Evolutionary conservation across 2,113 vertebrate species (phyloP), one percentile per base, ranked within the genome.

Genomic region (Oostethus manadensis): DNA sequence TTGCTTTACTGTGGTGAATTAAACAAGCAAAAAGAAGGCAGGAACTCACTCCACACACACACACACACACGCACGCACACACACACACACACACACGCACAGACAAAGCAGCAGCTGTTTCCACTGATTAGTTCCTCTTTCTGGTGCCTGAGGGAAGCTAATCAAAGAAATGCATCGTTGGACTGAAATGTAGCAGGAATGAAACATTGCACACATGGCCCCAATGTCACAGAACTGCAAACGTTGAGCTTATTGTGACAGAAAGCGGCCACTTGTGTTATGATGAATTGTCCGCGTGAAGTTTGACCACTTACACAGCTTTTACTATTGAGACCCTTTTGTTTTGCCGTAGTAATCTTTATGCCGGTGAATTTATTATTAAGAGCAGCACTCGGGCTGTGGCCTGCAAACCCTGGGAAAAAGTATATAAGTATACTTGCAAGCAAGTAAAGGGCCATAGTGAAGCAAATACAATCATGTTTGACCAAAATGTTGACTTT

Each of bases 71-170:
- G 16, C 23, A 51, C 50, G n/a, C 49, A 29, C 49, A 29, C 4
- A n/a, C 16, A 33, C 23, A 29, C 49, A 29, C 29, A 54, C 51
- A 35, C 50, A 33, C 50, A n/a, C 5, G 10, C 17, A 18, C 18
- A 29, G 53, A 70, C 57, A 60, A 46, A 57, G 49, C 62, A 76
- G 13, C 84, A 86, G 80, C 76, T 84, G 80, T 76, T 76, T 66
- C 55, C 40, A 51, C 71, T 74, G 73, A 84, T 84, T 80, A 80
- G 80, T 76, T 74, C 73, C 70, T 80, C 73, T 56, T 16, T 54
- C 56, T 70, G 58, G 46, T 33, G 64, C 56, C 47, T 8, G 1
- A 38, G 49, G 53, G 59, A 54, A 59, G 58, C 62, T 66, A 79
- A 76, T 76, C 82, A 75, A 51, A 74, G 57, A 69, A 73, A 70